These are phyloP conservation scores for Syndactyla subalaris DNA, from an alignment of 2,797 vertebrate genomes.

Conservation along the genomic window DNA sequence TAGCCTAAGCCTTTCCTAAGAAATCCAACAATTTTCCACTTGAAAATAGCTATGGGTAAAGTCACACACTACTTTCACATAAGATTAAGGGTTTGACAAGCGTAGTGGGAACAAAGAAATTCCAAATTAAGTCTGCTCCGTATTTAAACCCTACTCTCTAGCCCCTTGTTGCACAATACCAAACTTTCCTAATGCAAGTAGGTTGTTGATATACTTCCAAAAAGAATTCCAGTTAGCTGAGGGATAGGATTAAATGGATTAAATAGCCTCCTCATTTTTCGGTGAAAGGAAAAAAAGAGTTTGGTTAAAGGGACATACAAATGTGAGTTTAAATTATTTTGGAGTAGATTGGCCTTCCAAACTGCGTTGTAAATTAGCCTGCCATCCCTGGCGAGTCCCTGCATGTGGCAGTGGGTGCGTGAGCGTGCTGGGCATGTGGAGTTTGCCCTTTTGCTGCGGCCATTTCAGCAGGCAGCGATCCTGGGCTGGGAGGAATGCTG, in stretches of 20 bases:
- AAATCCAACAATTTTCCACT: conserved; percentile 49
- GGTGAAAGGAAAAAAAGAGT: not conserved
- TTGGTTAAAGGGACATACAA: not conserved
- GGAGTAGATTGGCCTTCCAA: not conserved
- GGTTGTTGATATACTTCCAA: conserved; percentile 43
- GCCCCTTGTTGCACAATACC: conserved; percentile 21
- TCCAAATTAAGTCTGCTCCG: conserved; percentile 14
- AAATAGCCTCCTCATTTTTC: not conserved
- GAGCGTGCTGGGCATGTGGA: accelerated
- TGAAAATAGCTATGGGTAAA: conserved; percentile 32
- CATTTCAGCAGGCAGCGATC: accelerated
- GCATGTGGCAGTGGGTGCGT: not conserved
- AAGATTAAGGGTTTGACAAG: conserved; percentile 52
- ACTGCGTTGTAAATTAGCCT: not conserved
- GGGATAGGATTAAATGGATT: conserved; percentile 52
- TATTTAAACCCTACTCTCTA: conserved; percentile 3
- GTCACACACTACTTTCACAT: conserved; percentile 35
- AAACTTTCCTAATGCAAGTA: conserved; percentile 14
- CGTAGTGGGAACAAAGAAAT: conserved; percentile 51
- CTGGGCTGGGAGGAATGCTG: accelerated
- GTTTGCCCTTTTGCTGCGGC: accelerated
- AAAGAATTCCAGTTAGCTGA: conserved; percentile 45
- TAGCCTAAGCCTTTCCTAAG: conserved; percentile 24
- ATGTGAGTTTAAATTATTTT: not conserved
- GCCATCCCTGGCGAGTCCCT: accelerated